phyloP scores from a whole-genome alignment of 2,888 invertebrate genomes.

The Melieria crassipennis region DNA sequence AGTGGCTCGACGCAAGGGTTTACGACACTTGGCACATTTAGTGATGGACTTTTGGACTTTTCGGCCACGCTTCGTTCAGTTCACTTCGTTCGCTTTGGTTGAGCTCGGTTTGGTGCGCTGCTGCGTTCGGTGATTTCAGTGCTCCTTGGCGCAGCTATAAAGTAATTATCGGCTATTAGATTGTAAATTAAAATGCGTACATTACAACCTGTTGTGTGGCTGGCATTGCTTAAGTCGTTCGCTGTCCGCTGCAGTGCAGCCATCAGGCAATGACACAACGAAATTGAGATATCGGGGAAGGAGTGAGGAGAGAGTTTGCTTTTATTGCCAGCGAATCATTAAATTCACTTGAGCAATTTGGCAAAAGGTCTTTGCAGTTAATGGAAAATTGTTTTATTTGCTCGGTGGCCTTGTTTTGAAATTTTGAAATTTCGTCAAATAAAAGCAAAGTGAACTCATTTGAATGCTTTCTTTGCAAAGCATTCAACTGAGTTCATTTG shows the following conservation, averaged over 20 bases:
- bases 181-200: slow-evolving; percentile 25
- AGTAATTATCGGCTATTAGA: slow-evolving; percentile 23
- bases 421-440: background rate
- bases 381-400: too few relatives aligned
- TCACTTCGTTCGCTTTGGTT: background rate
- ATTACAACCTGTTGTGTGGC: slow-evolving; percentile 22
- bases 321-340: too few relatives aligned
- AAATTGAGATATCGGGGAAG: too few relatives aligned
- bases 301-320: too few relatives aligned
- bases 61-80: background rate
- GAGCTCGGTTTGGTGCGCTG: background rate
- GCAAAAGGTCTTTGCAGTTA: too few relatives aligned
- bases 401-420: too few relatives aligned
- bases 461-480: background rate
- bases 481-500: too few relatives aligned
- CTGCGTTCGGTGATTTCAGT: slow-evolving; percentile 13
- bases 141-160: slow-evolving; percentile 13
- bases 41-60: too few relatives aligned
- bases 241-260: background rate
- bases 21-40: too few relatives aligned
- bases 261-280: background rate
- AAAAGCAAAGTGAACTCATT: background rate
- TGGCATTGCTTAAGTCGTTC: background rate
- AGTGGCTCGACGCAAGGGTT: too few relatives aligned
- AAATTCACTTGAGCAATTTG: too few relatives aligned